phyloP scores from a whole-genome alignment of 2,113 vertebrate species.

The Brachionichthys hirsutus region DNA sequence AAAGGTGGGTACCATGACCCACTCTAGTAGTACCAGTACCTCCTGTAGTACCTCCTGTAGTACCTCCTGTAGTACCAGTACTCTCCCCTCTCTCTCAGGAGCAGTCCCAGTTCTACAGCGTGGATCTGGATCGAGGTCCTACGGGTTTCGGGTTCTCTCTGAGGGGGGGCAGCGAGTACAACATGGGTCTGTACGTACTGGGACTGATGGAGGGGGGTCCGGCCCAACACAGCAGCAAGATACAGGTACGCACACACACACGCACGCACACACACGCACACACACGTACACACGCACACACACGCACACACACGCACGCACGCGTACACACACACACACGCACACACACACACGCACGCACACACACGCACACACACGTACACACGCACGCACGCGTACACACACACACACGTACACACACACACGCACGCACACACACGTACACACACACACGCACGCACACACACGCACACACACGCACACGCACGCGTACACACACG shows the following conservation, averaged over 20 bases:
- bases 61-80: too few relatives aligned
- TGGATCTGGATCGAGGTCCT: constrained; percentile 80
- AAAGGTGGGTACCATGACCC: constrained; percentile 47
- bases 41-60: not conserved
- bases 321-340: too few relatives aligned
- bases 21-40: not conserved
- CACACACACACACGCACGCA: too few relatives aligned
- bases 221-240: constrained; percentile 80
- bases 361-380: constrained; percentile 75
- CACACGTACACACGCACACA: too few relatives aligned
- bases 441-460: too few relatives aligned
- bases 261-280: too few relatives aligned
- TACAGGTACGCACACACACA: constrained; percentile 74
- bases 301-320: too few relatives aligned
- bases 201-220: constrained; percentile 85
- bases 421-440: too few relatives aligned
- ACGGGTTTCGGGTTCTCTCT: constrained; percentile 85
- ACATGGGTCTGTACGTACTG: constrained; percentile 80
- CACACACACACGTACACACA: too few relatives aligned
- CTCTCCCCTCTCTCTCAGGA: constrained; percentile 20
- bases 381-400: too few relatives aligned
- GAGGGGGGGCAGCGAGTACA: constrained; percentile 81
- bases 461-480: too few relatives aligned
- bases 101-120: constrained; percentile 71
- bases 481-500: too few relatives aligned